Conservation (phyloP, 2,797 vertebrate species). For the Enteromius unitaeniatus region DNA sequence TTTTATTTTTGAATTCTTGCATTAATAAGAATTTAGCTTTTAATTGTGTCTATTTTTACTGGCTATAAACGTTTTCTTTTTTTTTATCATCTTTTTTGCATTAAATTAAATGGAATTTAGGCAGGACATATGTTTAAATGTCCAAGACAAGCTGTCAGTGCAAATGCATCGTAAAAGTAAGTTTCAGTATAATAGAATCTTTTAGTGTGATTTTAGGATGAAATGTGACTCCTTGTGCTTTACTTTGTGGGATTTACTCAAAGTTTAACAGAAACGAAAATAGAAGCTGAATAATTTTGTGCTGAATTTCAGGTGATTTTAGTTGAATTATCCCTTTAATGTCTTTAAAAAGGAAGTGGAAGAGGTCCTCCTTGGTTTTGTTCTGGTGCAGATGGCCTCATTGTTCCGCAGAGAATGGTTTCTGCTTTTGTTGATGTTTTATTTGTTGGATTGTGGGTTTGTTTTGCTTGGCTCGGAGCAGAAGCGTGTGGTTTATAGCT, state of each 20-base stretch:
- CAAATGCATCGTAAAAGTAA: no score
- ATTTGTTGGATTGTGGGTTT: slow-evolving; percentile 7
- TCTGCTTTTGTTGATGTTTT: slow-evolving; percentile 12
- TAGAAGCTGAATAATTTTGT: not conserved
- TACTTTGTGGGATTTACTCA: not conserved
- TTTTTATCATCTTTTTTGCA: not conserved
- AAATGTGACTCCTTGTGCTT: not conserved
- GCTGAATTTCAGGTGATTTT: not conserved
- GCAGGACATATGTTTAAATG: not conserved
- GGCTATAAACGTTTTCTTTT: no score
- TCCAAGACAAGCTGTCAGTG: not conserved
- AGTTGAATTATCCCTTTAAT: not conserved
- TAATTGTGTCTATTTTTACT: not conserved
- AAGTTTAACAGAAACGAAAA: not conserved
- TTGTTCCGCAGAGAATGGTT: slow-evolving; percentile 1
- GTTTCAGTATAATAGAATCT: not conserved
- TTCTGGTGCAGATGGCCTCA: not conserved
- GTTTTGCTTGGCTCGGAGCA: slow-evolving; percentile 8
- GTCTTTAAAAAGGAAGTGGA: not conserved
- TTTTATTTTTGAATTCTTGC: not conserved
- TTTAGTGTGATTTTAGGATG: not conserved
- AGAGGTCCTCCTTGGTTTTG: not conserved
- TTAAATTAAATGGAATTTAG: not conserved
- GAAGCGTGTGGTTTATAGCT: slow-evolving; percentile 32
- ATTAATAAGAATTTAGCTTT: not conserved